These are phyloP conservation scores for Pristionchus fissidentatus DNA, from an alignment of 2,888 invertebrate species.

Conservation along the genomic window DNA sequence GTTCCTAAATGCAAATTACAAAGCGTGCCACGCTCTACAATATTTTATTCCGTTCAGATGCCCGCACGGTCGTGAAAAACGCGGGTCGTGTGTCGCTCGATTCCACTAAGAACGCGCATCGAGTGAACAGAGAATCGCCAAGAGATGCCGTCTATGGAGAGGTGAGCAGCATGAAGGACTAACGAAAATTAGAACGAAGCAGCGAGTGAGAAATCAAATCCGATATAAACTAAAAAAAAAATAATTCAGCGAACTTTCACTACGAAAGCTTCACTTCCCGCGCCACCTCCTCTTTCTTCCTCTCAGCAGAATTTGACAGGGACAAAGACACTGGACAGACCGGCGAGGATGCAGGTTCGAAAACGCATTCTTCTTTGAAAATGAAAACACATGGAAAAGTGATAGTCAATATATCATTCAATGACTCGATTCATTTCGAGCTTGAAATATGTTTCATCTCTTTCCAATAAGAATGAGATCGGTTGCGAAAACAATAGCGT, in stretches of 20 bases:
- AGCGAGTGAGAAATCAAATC: no score
- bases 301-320: background rate
- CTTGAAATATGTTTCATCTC: no score
- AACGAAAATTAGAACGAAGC: no score
- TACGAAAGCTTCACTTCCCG: conserved; percentile 5
- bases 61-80: background rate
- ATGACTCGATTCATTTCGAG: no score
- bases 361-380: no score
- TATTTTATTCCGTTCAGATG: no score
- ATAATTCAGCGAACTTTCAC: conserved; percentile 24
- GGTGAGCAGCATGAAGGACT: no score
- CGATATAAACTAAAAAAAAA: background rate
- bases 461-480: no score
- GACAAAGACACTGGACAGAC: background rate
- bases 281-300: background rate
- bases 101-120: conserved; percentile 1
- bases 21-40: no score
- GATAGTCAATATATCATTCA: no score
- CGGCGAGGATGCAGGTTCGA: background rate
- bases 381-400: no score
- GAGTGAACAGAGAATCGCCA: conserved; percentile 12
- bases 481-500: no score
- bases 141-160: conserved; percentile 20
- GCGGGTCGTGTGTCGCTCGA: conserved; percentile 26
- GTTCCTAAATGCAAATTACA: background rate